Evolutionary conservation across 1,140 invertebrate species (phyloP), one percentile per base, ranked within the genome.

Genomic region (Habropoda laboriosa): DNA sequence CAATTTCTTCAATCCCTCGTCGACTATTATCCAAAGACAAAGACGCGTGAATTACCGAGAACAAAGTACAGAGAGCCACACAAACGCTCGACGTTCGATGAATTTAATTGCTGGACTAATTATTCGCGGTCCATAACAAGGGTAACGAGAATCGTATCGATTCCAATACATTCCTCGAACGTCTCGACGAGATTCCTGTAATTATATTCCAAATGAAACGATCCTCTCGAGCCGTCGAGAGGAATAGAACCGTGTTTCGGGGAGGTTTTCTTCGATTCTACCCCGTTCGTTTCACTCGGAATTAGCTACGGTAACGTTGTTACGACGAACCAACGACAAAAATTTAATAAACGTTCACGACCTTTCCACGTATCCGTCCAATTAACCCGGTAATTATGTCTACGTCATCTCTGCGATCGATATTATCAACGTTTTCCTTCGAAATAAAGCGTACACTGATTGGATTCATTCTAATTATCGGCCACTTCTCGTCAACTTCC

Each of bases 381-480:
- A 79, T 63, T 72, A 61, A 55, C 55, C 38, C 21, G 0, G 2
- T 45, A 79, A 72, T 79, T 63, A 61, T 35, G 12, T 70, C 32
- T 30, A 1, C 51, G 30, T 3, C 32, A n/a, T 21, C 51, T 45
- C 24, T 38, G 16, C 5, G n/a, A 60, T 57, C 16, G 73, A 18
- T 18, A 55, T 79, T 63, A 73, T 73, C 47, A 30, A 64, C 68
- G 40, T 55, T 68, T 68, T n/a, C 63, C 3, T 71, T 35, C 21
- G 16, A 30, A 55, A 63, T 21, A 10, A 32, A 27, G n/a, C 3
- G 45, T 24, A 45, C 47, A 4, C 21, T 60, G 55, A 53, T 71
- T 71, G 42, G 27, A 78, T 71, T 60, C 24, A 12, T 13, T 3
- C 53, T 55, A 77, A 70, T 77, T 77, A 70, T 60, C 18, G 53